A percentile compares a stretch with the other conserved stretches of the same genome.
phyloP scores from a whole-genome alignment of 2,888 invertebrate species.

The Villa cingulata region DNA sequence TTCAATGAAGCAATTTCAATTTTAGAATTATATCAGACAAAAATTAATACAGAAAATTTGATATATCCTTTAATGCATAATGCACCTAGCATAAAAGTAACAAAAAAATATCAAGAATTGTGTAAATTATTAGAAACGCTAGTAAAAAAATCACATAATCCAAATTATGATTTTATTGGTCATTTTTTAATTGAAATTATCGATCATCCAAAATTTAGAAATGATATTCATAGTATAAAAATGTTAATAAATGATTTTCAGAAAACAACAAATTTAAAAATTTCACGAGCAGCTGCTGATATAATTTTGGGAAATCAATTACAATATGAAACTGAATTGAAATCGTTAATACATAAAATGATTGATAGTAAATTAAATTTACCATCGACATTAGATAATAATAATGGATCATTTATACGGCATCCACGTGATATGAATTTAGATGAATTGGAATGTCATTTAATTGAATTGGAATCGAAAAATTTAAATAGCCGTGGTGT shows the following conservation, averaged over 20 bases:
- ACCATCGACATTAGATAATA: slow-evolving; percentile 21
- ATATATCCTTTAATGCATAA: slow-evolving; percentile 38
- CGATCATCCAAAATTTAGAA: slow-evolving; percentile 34
- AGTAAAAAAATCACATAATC: slow-evolving; percentile 33
- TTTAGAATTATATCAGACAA: slow-evolving; percentile 33
- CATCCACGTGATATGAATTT: slow-evolving; percentile 49
- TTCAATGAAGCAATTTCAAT: slow-evolving; percentile 20
- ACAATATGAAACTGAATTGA: not conserved
- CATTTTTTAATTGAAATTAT: slow-evolving; percentile 41
- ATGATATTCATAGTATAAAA: slow-evolving; percentile 34
- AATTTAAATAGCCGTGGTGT: slow-evolving; percentile 53
- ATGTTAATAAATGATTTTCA: slow-evolving; percentile 36
- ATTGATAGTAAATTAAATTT: slow-evolving; percentile 32
- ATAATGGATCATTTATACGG: slow-evolving; percentile 33
- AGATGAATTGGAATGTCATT: slow-evolving; percentile 47
- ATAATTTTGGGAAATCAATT: slow-evolving; percentile 28
- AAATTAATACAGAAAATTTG: slow-evolving; percentile 39
- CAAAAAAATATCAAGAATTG: slow-evolving; percentile 38
- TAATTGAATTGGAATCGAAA: slow-evolving; percentile 50
- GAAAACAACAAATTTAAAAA: slow-evolving; percentile 26
- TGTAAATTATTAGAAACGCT: slow-evolving; percentile 40
- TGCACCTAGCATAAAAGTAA: slow-evolving; percentile 33
- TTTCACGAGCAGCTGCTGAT: slow-evolving; percentile 40
- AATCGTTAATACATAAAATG: slow-evolving; percentile 24
- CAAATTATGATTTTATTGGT: slow-evolving; percentile 43